phyloP scores from a whole-genome alignment of 2,888 invertebrate genomes.

The Dexiosoma caninum region DNA sequence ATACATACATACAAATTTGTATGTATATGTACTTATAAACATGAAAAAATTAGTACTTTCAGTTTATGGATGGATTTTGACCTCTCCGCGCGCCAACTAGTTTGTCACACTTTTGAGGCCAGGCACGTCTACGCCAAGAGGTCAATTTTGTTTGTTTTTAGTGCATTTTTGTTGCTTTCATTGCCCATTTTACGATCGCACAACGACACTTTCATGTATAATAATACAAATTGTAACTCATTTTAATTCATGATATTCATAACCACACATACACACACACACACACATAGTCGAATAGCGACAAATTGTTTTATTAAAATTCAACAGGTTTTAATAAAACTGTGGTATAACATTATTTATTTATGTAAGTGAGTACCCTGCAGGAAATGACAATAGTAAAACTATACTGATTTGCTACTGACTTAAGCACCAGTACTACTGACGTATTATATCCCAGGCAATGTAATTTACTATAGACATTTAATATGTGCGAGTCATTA shows the following conservation, averaged over 20 bases:
- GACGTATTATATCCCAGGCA: too few relatives aligned
- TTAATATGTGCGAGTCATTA: too few relatives aligned
- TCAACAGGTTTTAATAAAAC: conserved; percentile 41
- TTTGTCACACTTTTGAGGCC: conserved; percentile 76
- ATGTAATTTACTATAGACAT: too few relatives aligned
- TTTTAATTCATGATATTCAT: conserved; percentile 38
- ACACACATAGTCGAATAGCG: too few relatives aligned
- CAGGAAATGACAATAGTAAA: too few relatives aligned
- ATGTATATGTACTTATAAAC: neutral
- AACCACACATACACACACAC: conserved; percentile 18
- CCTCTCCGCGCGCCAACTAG: conserved; percentile 68
- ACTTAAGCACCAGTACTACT: neutral
- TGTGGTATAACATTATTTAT: too few relatives aligned
- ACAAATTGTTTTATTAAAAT: conserved; percentile 32
- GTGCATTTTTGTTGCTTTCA: conserved; percentile 44
- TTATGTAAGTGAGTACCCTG: too few relatives aligned
- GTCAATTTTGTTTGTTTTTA: conserved; percentile 50
- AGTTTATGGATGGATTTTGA: conserved; percentile 57
- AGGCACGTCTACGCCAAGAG: conserved; percentile 57
- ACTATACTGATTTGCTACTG: neutral
- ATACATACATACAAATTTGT: too few relatives aligned
- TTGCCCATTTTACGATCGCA: conserved; percentile 41
- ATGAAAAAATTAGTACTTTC: neutral
- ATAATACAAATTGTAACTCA: conserved; percentile 31
- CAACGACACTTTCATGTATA: neutral